Percentiles rank a stretch among this genome's conserved stretches.
phyloP scores from a whole-genome alignment of 2,797 vertebrate species.

The Gobio occitaniae region DNA sequence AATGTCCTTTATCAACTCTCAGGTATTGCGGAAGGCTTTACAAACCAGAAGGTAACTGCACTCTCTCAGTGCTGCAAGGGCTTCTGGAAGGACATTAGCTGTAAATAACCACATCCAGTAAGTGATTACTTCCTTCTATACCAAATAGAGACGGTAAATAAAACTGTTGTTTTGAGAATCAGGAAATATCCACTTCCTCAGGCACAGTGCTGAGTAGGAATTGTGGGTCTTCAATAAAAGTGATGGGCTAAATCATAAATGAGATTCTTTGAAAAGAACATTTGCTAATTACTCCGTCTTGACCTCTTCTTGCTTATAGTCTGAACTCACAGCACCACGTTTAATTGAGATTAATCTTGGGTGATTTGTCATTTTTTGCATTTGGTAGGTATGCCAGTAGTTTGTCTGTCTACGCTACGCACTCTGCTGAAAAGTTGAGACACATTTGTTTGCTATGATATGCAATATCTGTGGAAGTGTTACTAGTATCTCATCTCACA shows the following conservation, averaged over 20 bases:
- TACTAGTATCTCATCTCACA: too few relatives aligned
- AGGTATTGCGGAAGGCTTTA: conserved; percentile 1
- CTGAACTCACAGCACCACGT: conserved; percentile 24
- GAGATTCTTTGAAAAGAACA: conserved; percentile 46
- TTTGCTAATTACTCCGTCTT: conserved; percentile 35
- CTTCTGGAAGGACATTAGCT: conserved; percentile 14
- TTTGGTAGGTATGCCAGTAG: background rate
- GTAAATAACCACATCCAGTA: conserved; percentile 28
- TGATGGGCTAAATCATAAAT: conserved; percentile 16
- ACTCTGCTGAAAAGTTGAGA: too few relatives aligned
- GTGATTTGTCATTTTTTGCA: conserved; percentile 15
- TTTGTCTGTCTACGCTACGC: too few relatives aligned
- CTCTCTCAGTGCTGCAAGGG: background rate
- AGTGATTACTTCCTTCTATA: conserved; percentile 48
- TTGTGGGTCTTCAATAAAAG: background rate
- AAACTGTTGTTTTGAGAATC: conserved; percentile 9
- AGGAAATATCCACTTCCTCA: conserved; percentile 2
- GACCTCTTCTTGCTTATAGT: conserved; percentile 29
- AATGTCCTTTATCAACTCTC: background rate
- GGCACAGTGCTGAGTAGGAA: background rate
- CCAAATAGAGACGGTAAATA: conserved; percentile 17
- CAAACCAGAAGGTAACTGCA: background rate
- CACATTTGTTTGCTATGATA: too few relatives aligned
- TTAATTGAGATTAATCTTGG: conserved; percentile 32
- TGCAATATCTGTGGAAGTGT: too few relatives aligned